Percentiles rank a stretch among this genome's conserved stretches.
phyloP scores from a whole-genome alignment of 23 tunicate species.

The Ciona savignyi region DNA sequence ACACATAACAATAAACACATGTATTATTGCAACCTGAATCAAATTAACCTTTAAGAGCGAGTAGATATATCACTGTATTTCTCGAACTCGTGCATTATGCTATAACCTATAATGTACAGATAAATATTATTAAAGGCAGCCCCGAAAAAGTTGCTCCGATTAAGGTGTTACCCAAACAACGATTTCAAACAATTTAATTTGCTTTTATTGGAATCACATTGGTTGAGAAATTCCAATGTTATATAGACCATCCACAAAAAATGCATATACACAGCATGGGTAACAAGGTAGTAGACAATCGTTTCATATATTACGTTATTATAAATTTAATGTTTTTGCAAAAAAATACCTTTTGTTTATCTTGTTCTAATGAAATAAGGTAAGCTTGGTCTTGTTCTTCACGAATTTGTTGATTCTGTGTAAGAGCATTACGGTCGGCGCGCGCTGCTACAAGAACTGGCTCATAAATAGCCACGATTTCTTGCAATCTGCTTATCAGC shows the following conservation, averaged over 20 bases:
- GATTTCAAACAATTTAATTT: too few relatives aligned
- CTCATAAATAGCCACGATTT: constrained; percentile 54
- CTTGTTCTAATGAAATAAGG: constrained; percentile 40
- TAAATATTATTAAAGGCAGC: too few relatives aligned
- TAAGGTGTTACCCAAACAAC: not conserved
- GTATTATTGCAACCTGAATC: too few relatives aligned
- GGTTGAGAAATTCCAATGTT: not conserved
- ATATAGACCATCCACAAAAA: not conserved
- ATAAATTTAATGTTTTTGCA: not conserved
- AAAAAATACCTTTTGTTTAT: constrained; percentile 33
- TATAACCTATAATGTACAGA: too few relatives aligned
- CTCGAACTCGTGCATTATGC: too few relatives aligned
- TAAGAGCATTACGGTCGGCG: constrained; percentile 67
- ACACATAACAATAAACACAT: too few relatives aligned
- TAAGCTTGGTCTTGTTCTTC: constrained; percentile 84
- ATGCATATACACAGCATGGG: too few relatives aligned
- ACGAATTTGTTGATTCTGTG: constrained; percentile 55
- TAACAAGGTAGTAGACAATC: too few relatives aligned
- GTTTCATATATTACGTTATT: not conserved
- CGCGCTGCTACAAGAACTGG: constrained; percentile 51
- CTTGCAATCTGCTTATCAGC: constrained; percentile 36
- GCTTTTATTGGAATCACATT: too few relatives aligned
- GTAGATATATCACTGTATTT: too few relatives aligned
- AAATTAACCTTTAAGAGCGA: too few relatives aligned
- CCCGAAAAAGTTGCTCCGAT: not conserved